Conservation (phyloP, 2,888 invertebrate genomes). For the Drosophila neonasuta region DNA sequence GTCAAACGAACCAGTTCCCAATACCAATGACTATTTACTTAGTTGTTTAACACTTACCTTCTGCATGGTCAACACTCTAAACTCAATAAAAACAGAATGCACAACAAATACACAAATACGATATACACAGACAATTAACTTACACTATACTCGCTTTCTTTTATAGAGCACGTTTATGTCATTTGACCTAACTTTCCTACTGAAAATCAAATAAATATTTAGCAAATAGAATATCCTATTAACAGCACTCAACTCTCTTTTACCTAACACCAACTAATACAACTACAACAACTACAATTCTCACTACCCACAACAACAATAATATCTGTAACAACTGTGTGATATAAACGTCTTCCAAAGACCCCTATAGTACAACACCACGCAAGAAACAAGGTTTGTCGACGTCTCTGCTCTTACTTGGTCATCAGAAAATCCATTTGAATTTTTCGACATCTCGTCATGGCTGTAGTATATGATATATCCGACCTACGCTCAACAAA, state of each 20-base stretch:
- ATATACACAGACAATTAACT: slow-evolving; percentile 8
- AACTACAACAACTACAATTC: slow-evolving; percentile 46
- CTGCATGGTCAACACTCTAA: slow-evolving; percentile 47
- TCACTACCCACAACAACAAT: slow-evolving; percentile 25
- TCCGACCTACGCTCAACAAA: neutral
- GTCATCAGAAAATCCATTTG: slow-evolving; percentile 39
- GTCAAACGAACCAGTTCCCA: slow-evolving; percentile 33
- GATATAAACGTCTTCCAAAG: slow-evolving; percentile 71
- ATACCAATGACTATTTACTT: slow-evolving; percentile 30
- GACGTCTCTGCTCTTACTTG: slow-evolving; percentile 42
- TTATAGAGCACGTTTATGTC: slow-evolving; percentile 47
- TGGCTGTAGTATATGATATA: neutral
- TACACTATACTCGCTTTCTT: slow-evolving; percentile 16
- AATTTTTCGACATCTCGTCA: slow-evolving; percentile 30
- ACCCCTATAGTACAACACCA: slow-evolving; percentile 81
- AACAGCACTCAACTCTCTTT: slow-evolving; percentile 73
- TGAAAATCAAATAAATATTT: slow-evolving; percentile 36
- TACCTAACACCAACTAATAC: slow-evolving; percentile 49
- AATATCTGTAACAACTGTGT: slow-evolving; percentile 44
- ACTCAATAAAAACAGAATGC: slow-evolving; percentile 40
- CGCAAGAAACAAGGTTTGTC: slow-evolving; percentile 80
- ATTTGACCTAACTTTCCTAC: slow-evolving; percentile 39
- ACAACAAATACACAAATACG: slow-evolving; percentile 9
- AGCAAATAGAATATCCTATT: slow-evolving; percentile 61
- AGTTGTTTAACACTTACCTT: slow-evolving; percentile 24